phyloP scores from a whole-genome alignment of 2,888 invertebrate genomes.

The Ptilodon capucinus region DNA sequence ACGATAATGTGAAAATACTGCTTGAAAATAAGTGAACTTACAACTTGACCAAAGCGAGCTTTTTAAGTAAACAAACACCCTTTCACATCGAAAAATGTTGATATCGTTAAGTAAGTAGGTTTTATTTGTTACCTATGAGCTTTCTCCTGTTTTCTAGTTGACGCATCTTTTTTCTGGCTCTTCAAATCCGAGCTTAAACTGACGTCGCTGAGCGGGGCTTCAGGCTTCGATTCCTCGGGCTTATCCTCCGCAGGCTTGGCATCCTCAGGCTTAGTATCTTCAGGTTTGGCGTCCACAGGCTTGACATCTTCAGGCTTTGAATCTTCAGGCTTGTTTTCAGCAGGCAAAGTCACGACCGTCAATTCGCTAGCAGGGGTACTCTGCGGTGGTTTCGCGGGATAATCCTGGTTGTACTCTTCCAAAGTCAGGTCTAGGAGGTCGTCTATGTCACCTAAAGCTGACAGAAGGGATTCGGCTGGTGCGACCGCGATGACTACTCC shows the following conservation, averaged over 20 bases:
- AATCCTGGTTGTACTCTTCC: conserved; percentile 39
- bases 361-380: conserved; percentile 14
- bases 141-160: conserved; percentile 62
- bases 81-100: no score
- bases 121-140: conserved; percentile 73
- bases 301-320: conserved; percentile 30
- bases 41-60: no score
- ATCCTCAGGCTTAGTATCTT: conserved; percentile 22
- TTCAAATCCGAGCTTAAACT: conserved; percentile 46
- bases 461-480: conserved; percentile 83
- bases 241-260: conserved; percentile 20
- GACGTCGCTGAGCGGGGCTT: conserved; percentile 52
- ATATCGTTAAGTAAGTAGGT: no score
- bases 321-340: conserved; percentile 27
- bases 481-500: conserved; percentile 86
- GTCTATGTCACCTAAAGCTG: conserved; percentile 78
- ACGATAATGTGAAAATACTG: no score
- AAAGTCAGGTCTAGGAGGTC: conserved; percentile 62
- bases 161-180: conserved; percentile 58
- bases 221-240: conserved; percentile 30
- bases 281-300: conserved; percentile 15
- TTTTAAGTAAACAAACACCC: no score
- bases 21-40: no score
- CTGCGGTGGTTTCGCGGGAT: conserved; percentile 40
- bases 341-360: conserved; percentile 16